phyloP scores from a whole-genome alignment of 2,113 vertebrate species.

The Otis tarda region DNA sequence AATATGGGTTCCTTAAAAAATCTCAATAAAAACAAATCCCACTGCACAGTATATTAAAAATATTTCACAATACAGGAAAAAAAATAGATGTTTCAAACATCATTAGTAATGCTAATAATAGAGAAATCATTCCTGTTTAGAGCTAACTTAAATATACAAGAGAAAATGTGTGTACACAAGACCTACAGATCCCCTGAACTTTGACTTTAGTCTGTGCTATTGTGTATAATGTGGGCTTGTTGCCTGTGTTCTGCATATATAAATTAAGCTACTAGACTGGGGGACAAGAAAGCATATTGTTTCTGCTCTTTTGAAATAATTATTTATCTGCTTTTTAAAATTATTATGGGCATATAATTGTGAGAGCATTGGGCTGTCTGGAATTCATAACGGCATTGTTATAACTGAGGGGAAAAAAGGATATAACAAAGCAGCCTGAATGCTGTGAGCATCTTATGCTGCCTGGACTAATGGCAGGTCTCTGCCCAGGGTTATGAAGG shows the following conservation, averaged over 20 bases:
- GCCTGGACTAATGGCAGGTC: background rate
- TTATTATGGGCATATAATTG: background rate
- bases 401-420: background rate
- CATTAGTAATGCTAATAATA: background rate
- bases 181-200: background rate
- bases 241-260: background rate
- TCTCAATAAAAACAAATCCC: background rate
- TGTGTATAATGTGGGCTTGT: background rate
- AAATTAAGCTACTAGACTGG: background rate
- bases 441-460: rapidly evolving
- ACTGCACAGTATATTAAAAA: background rate
- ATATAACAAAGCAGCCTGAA: background rate
- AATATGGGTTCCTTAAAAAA: background rate
- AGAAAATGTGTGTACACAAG: background rate
- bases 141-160: background rate
- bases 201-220: background rate
- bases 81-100: background rate
- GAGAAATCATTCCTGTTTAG: background rate
- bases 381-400: background rate
- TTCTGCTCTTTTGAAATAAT: background rate
- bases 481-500: background rate
- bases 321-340: background rate
- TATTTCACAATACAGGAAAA: background rate
- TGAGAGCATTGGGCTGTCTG: background rate
- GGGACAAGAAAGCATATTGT: rapidly evolving